phyloP scores from a whole-genome alignment of 1,140 invertebrate species.

The Eulimnadia texana region DNA sequence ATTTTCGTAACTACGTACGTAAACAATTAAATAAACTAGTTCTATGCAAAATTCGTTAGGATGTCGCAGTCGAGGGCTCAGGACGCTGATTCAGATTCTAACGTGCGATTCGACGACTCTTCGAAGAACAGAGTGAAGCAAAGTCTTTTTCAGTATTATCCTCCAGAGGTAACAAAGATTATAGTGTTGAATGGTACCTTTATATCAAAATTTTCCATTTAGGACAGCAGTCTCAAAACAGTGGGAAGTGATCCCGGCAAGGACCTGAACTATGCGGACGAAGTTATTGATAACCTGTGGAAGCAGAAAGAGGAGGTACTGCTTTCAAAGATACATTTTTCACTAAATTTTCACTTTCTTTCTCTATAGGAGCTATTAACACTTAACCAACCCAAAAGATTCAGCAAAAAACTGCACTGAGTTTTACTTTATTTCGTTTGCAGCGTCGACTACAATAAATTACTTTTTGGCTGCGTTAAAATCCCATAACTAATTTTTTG shows the following conservation, averaged over 20 bases:
- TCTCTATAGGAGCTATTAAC: background rate
- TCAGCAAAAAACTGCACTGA: background rate
- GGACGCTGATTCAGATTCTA: background rate
- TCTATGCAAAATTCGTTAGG: background rate
- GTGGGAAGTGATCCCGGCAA: constrained; percentile 2
- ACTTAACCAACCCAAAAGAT: background rate
- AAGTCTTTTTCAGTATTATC: too few relatives aligned
- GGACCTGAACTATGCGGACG: background rate
- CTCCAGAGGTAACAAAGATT: too few relatives aligned
- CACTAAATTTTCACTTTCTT: background rate
- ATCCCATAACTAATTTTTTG: too few relatives aligned
- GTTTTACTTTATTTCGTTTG: background rate
- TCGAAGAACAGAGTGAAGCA: too few relatives aligned
- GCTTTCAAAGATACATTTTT: too few relatives aligned
- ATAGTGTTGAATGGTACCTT: too few relatives aligned
- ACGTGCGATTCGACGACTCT: too few relatives aligned
- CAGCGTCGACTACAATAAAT: too few relatives aligned
- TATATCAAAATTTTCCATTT: too few relatives aligned
- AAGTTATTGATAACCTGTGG: background rate
- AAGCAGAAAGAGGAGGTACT: background rate
- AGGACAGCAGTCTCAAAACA: too few relatives aligned
- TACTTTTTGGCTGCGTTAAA: too few relatives aligned
- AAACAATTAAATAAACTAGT: background rate
- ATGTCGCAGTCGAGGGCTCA: background rate
- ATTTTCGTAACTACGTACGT: background rate